Evolutionary conservation across 30 jellyfish, hydroid and myxozoan genomes (phyloP).

Genomic region (Hydractinia echinata): DNA sequence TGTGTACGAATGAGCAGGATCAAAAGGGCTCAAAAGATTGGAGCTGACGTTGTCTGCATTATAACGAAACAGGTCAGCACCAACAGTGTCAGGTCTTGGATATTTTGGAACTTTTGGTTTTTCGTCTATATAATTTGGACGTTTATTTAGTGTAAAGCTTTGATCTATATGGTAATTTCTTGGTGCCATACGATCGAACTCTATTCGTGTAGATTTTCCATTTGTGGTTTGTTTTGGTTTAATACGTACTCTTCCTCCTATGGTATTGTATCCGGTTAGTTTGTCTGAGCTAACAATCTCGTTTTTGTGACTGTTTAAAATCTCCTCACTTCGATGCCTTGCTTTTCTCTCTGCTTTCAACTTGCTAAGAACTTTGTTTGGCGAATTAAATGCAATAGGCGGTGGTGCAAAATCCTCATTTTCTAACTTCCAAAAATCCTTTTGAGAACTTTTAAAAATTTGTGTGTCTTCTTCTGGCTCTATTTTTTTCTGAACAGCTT

Average conservation of each 20-base stretch:
- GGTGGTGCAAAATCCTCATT: neutral
- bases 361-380: neutral
- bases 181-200: neutral
- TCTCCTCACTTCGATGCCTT: neutral
- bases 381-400: neutral
- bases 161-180: neutral
- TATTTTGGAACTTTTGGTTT: conserved; percentile 2
- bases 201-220: too few species aligned
- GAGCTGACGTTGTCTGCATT: neutral
- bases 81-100: conserved; percentile 2
- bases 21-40: neutral
- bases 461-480: neutral
- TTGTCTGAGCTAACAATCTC: neutral
- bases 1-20: neutral
- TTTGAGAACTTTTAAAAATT: neutral
- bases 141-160: neutral
- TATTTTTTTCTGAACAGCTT: neutral
- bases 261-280: neutral
- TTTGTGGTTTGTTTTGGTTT: neutral
- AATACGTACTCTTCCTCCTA: conserved; percentile 7
- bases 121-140: neutral
- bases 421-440: conserved; percentile 3
- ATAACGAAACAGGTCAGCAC: conserved; percentile 8
- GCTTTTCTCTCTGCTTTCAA: neutral
- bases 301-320: neutral